These are phyloP conservation scores for Lophochroa leadbeateri DNA, from an alignment of 2,113 vertebrate species.

Conservation along the genomic window DNA sequence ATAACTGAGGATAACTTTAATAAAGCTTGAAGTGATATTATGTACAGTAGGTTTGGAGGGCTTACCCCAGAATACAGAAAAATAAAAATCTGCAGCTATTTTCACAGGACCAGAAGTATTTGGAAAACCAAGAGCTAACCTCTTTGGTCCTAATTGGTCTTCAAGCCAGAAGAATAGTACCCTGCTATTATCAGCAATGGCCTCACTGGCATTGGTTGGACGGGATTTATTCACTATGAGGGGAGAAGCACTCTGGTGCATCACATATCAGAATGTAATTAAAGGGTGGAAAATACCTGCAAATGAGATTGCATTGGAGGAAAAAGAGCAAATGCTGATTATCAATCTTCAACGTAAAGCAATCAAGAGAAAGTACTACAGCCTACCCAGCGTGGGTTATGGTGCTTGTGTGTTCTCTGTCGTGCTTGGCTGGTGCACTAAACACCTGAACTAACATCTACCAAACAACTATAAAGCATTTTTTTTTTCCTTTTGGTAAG, in stretches of 20 bases:
- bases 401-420: neutral
- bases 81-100: neutral
- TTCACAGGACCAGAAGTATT: neutral
- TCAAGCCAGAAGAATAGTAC: neutral
- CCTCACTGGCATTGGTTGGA: neutral
- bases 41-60: fast-evolving
- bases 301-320: neutral
- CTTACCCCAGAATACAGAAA: neutral
- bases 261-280: neutral
- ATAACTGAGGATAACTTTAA: neutral
- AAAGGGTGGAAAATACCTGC: neutral
- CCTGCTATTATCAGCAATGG: neutral
- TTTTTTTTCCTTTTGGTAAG: neutral
- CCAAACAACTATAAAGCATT: neutral
- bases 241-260: neutral
- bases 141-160: neutral
- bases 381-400: neutral
- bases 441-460: neutral
- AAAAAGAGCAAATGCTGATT: neutral
- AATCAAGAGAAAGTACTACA: neutral
- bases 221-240: neutral
- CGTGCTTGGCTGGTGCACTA: neutral
- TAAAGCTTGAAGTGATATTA: neutral
- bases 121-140: neutral
- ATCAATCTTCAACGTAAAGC: neutral